Percentiles rank a stretch among this genome's conserved stretches.
These are phyloP conservation scores for Ctenoplectra terminalis DNA, from an alignment of 1,140 invertebrate species.

Conservation along the genomic window DNA sequence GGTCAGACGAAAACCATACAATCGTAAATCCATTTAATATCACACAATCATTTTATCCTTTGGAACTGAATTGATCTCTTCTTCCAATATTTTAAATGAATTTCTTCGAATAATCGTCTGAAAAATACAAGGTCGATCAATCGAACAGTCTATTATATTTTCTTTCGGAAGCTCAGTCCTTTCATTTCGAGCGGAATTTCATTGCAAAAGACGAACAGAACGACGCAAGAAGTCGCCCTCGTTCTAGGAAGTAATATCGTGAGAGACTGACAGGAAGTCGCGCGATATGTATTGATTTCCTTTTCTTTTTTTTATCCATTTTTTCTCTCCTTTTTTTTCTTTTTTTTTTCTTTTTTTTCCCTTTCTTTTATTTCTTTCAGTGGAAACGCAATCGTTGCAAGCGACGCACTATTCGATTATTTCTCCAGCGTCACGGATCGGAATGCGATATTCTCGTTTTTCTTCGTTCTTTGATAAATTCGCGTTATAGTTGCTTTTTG, in stretches of 20 bases:
- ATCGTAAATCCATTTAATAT: background rate
- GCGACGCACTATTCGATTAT: slow-evolving; percentile 26
- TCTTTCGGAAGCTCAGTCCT: background rate
- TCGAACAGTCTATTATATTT: slow-evolving; percentile 8
- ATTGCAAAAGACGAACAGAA: background rate
- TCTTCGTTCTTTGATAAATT: slow-evolving; percentile 40
- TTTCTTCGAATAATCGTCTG: background rate
- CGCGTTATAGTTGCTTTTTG: background rate
- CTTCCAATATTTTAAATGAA: background rate
- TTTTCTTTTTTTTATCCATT: too few relatives aligned
- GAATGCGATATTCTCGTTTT: slow-evolving; percentile 12
- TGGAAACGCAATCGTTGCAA: slow-evolving; percentile 8
- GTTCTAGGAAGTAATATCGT: slow-evolving; percentile 27
- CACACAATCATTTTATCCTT: background rate
- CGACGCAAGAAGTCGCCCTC: background rate
- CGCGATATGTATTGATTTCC: slow-evolving; percentile 18
- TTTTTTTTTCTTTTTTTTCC: background rate
- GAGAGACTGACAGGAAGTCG: slow-evolving; percentile 21
- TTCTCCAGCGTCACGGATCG: slow-evolving; percentile 4
- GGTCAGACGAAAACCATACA: too few relatives aligned
- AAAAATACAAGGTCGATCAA: background rate
- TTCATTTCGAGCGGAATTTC: background rate
- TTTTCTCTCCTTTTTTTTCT: background rate
- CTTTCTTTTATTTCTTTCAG: background rate
- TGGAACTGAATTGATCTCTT: background rate